Percentiles rank a stretch among this genome's conserved stretches.
phyloP scores from a whole-genome alignment of 1,140 invertebrate genomes.

The Musca vetustissima region DNA sequence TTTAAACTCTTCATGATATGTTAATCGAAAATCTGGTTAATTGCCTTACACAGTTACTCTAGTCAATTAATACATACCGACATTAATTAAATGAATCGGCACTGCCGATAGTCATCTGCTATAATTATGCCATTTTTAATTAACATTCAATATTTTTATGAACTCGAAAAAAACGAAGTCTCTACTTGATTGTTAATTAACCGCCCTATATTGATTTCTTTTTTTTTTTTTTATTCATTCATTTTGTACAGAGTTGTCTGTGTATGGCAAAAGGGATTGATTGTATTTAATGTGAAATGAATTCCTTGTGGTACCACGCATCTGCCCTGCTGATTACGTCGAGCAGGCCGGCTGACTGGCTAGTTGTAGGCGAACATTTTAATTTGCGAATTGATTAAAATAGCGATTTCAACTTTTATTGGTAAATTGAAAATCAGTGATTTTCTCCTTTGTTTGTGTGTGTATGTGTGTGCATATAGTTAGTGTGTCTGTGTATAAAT shows the following conservation, averaged over 20 bases:
- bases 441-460: neutral
- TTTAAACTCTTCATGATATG: too few species aligned
- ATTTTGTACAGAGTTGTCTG: too few species aligned
- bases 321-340: too few species aligned
- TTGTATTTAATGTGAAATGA: neutral
- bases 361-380: constrained; percentile 9
- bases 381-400: constrained; percentile 52
- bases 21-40: too few species aligned
- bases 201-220: neutral
- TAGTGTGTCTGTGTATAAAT: neutral
- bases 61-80: too few species aligned
- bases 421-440: constrained; percentile 54
- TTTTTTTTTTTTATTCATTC: neutral
- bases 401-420: constrained; percentile 55
- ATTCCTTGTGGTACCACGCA: neutral
- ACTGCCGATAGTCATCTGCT: neutral
- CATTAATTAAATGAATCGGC: too few species aligned
- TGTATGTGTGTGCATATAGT: neutral
- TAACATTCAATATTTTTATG: constrained; percentile 6
- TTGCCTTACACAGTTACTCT: too few species aligned
- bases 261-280: neutral
- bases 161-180: neutral
- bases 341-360: too few species aligned
- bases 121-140: constrained; percentile 18
- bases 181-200: constrained; percentile 17